These are phyloP conservation scores for Heloderma charlesbogerti DNA, from an alignment of 2,113 vertebrate species.

Conservation along the genomic window DNA sequence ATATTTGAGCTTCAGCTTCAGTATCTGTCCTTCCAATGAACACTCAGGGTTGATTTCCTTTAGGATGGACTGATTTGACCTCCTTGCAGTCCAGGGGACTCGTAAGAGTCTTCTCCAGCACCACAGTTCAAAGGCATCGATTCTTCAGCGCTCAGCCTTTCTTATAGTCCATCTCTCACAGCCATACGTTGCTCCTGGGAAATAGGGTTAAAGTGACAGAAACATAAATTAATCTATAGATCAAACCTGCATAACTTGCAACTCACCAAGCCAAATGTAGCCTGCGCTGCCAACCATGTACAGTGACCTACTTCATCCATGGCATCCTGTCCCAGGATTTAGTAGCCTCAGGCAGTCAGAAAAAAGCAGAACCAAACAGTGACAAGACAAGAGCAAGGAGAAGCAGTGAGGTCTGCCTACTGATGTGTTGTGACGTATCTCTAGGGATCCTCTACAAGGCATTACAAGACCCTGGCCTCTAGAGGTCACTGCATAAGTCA, in stretches of 20 bases:
- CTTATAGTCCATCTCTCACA: too few relatives aligned
- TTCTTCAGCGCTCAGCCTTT: too few relatives aligned
- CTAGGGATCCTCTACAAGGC: not conserved
- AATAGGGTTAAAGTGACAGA: not conserved
- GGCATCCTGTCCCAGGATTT: not conserved
- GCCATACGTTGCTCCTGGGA: too few relatives aligned
- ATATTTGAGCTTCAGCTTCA: too few relatives aligned
- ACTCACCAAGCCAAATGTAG: not conserved
- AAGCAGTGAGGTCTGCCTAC: not conserved
- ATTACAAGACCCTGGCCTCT: not conserved
- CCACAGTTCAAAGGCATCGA: too few relatives aligned
- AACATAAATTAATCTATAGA: not conserved
- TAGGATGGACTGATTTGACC: too few relatives aligned
- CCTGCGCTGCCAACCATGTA: not conserved
- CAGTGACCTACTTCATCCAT: not conserved
- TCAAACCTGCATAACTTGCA: not conserved
- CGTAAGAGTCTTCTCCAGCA: too few relatives aligned
- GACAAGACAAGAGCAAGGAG: not conserved
- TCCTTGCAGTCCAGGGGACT: too few relatives aligned
- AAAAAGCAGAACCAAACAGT: not conserved
- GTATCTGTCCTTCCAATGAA: too few relatives aligned
- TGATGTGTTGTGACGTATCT: not conserved
- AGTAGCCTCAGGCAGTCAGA: not conserved
- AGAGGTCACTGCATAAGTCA: not conserved
- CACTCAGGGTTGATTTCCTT: too few relatives aligned